Percentiles rank a stretch among this genome's conserved stretches.
phyloP scores from a whole-genome alignment of 2,888 invertebrate species.

The Mechanitis mazaeus region DNA sequence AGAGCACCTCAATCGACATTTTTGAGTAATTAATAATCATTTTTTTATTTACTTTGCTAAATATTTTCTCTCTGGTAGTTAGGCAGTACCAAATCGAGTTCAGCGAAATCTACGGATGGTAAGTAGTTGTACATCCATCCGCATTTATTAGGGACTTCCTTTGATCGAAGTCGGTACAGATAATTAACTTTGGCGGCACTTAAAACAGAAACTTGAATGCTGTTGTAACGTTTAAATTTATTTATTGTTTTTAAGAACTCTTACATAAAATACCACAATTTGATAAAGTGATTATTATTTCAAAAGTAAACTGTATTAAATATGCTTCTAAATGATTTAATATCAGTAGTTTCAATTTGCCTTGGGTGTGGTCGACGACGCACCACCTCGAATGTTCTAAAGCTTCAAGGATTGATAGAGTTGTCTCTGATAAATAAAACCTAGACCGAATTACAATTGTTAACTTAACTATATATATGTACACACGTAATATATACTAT shows the following conservation, averaged over 20 bases:
- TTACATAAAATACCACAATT: background rate
- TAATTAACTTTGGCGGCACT: conserved; percentile 6
- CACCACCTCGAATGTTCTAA: conserved; percentile 43
- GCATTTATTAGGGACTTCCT: conserved; percentile 16
- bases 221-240: too few relatives aligned
- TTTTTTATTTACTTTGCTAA: background rate
- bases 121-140: conserved; percentile 9
- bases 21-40: background rate
- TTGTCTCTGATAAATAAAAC: conserved; percentile 22
- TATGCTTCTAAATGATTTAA: conserved; percentile 26
- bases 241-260: background rate
- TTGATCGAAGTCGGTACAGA: conserved; percentile 8
- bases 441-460: background rate
- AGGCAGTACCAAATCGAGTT: conserved; percentile 7
- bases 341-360: conserved; percentile 44
- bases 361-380: conserved; percentile 49
- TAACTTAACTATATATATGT: background rate
- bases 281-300: too few relatives aligned
- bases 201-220: background rate
- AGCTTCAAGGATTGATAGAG: conserved; percentile 42
- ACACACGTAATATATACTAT: too few relatives aligned
- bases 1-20: background rate
- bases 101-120: conserved; percentile 19
- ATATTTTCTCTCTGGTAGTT: background rate
- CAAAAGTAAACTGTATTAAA: background rate